A percentile compares a stretch with the other conserved stretches of the same genome.
phyloP scores from a whole-genome alignment of 2,797 vertebrate genomes.

The Leptatherina wallacei region DNA sequence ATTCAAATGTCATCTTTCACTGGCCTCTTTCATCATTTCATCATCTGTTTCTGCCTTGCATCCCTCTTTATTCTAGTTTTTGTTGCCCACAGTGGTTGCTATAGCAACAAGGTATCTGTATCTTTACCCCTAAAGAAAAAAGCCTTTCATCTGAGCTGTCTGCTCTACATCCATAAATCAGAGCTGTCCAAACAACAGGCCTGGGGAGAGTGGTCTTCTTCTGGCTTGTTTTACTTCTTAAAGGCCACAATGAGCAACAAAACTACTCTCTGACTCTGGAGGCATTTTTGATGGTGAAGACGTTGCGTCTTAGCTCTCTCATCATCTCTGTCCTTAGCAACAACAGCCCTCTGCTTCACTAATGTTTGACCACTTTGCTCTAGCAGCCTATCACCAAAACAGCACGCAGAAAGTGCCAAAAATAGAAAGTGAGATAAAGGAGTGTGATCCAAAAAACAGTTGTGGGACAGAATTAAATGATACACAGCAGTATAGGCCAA shows the following conservation, averaged over 20 bases:
- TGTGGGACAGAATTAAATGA: neutral
- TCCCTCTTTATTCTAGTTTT: conserved; percentile 3
- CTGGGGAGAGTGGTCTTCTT: neutral
- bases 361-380: neutral
- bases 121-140: conserved; percentile 30
- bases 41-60: conserved; percentile 24
- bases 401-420: neutral
- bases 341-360: neutral
- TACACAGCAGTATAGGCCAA: neutral
- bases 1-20: conserved; percentile 48
- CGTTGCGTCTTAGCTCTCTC: neutral
- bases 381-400: neutral
- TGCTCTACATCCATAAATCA: conserved; percentile 37
- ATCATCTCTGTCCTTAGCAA: neutral
- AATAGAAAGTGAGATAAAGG: neutral
- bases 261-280: neutral
- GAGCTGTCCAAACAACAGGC: conserved; percentile 25
- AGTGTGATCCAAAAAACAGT: neutral
- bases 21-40: conserved; percentile 37
- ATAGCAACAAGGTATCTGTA: conserved; percentile 50
- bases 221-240: conserved; percentile 1
- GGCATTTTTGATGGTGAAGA: neutral
- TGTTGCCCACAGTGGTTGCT: conserved; percentile 47
- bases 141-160: conserved; percentile 42
- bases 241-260: neutral